These are phyloP conservation scores for Tetragnatha versicolor DNA, from an alignment of 1,140 invertebrate species.

Conservation along the genomic window DNA sequence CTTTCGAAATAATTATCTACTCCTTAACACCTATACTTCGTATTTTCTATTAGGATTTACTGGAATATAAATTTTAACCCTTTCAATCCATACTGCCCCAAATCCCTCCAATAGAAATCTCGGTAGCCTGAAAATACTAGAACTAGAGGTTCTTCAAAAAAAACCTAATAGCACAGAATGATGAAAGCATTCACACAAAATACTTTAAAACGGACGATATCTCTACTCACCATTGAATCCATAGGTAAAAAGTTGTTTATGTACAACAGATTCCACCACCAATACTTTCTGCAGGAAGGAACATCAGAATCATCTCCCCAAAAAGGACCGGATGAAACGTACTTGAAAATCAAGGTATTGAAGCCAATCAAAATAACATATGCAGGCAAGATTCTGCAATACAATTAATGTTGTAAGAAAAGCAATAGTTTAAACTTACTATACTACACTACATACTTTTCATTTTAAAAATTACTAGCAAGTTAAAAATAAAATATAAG, in stretches of 20 bases:
- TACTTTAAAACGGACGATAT: background rate
- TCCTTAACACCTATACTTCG: no score
- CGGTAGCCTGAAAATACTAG: no score
- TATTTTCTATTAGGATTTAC: no score
- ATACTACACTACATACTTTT: background rate
- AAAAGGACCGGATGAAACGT: conserved; percentile 57
- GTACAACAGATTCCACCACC: conserved; percentile 61
- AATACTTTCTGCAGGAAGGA: conserved; percentile 57
- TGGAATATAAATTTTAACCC: no score
- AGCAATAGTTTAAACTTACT: background rate
- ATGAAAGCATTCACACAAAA: no score
- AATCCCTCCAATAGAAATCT: no score
- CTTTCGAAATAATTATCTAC: no score
- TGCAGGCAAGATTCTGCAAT: conserved; percentile 56
- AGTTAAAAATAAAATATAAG: no score
- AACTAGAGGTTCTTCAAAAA: background rate
- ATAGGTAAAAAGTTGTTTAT: conserved; percentile 59
- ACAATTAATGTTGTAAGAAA: background rate
- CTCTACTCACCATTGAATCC: conserved; percentile 28
- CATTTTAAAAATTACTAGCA: no score
- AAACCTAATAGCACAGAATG: no score
- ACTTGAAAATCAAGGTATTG: conserved; percentile 54
- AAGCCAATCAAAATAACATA: conserved; percentile 58
- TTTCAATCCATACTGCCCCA: no score
- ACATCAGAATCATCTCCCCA: conserved; percentile 55